Evolutionary conservation across 92 coral and sea anemone species (phyloP).

Genomic region (Phenganax marumi): DNA sequence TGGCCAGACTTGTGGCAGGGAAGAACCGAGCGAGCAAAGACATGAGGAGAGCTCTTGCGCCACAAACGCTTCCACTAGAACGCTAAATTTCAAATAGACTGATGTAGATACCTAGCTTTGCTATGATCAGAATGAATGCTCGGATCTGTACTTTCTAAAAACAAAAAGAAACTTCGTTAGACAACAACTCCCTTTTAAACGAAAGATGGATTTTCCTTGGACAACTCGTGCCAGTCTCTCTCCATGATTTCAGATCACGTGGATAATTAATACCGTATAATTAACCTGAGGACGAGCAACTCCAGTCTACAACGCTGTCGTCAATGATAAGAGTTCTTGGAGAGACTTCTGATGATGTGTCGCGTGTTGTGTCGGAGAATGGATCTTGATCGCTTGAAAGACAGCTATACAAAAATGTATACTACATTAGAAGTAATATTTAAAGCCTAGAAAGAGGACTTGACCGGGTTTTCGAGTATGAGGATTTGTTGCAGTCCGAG

Average conservation of each 20-base stretch:
- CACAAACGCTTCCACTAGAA: not conserved
- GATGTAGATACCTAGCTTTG: slow-evolving; percentile 27
- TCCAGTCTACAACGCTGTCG: slow-evolving; percentile 31
- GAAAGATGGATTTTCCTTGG: not conserved
- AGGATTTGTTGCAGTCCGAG: too few relatives aligned
- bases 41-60: too few relatives aligned
- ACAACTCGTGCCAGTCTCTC: too few relatives aligned
- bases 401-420: not conserved
- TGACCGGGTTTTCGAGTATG: too few relatives aligned
- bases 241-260: too few relatives aligned
- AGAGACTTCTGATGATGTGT: slow-evolving; percentile 28
- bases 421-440: not conserved
- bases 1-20: too few relatives aligned
- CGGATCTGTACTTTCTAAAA: slow-evolving; percentile 27
- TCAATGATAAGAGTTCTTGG: slow-evolving; percentile 40
- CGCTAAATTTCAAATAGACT: not conserved
- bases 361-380: slow-evolving; percentile 25
- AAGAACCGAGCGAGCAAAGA: too few relatives aligned
- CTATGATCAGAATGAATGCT: slow-evolving; percentile 34
- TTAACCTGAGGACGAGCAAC: slow-evolving; percentile 29
- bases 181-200: not conserved
- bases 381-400: slow-evolving; percentile 33
- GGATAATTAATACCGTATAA: not conserved
- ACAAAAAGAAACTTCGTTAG: not conserved
- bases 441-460: too few relatives aligned